Conservation (phyloP, 1,140 invertebrate species). For the Scaptomyza hsui region DNA sequence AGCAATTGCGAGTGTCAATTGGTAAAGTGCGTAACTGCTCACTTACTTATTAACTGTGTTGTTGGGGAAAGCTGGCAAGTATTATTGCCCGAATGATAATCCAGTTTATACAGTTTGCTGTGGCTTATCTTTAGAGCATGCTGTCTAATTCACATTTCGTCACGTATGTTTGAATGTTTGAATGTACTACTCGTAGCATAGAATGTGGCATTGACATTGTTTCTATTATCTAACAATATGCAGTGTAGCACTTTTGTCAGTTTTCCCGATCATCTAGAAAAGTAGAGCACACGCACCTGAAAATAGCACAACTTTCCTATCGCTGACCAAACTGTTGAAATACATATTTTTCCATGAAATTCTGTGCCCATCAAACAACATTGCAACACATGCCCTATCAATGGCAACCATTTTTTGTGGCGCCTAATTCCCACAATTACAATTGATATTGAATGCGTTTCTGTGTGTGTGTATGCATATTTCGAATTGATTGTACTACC, state of each 20-base stretch:
- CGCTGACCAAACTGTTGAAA: neutral
- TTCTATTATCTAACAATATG: constrained; percentile 42
- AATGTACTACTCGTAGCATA: neutral
- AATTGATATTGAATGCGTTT: constrained; percentile 6
- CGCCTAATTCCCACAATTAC: constrained; percentile 5
- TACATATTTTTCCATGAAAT: neutral
- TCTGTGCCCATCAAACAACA: constrained; percentile 5
- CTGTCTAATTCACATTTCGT: constrained; percentile 21
- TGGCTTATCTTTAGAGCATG: constrained; percentile 19
- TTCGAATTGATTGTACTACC: neutral
- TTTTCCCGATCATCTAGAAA: neutral
- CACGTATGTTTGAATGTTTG: constrained; percentile 10
- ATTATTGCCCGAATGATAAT: neutral
- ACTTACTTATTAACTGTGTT: too few relatives aligned
- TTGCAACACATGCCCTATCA: constrained; percentile 9
- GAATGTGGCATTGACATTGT: constrained; percentile 40
- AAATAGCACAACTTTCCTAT: constrained; percentile 32
- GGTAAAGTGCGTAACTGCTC: neutral
- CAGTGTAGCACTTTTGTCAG: neutral
- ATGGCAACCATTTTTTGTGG: constrained; percentile 2
- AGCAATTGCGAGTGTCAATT: neutral
- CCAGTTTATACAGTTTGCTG: constrained; percentile 16
- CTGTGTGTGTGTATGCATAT: neutral
- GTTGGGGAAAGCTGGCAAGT: constrained; percentile 32
- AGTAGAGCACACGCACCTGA: constrained; percentile 22